Conservation (phyloP, 2,888 invertebrate species). For the Agelastica alni region DNA sequence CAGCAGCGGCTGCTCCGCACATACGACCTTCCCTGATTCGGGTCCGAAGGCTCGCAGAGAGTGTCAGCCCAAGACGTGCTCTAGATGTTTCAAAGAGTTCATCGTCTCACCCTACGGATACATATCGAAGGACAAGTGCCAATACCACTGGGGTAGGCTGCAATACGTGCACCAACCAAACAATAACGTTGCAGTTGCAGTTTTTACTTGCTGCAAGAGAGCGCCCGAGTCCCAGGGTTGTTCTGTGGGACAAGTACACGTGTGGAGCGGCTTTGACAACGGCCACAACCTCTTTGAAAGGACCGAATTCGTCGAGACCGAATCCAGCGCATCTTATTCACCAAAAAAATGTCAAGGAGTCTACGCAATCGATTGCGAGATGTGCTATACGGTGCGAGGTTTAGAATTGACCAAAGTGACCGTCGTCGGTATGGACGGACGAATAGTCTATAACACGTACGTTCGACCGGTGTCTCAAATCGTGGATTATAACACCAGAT, state of each 20-base stretch:
- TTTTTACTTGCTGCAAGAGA: slow-evolving; percentile 69
- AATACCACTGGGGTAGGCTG: slow-evolving; percentile 87
- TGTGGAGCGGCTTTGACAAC: slow-evolving; percentile 69
- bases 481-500: slow-evolving; percentile 93
- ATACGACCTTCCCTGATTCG: no score
- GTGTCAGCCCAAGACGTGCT: no score
- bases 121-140: slow-evolving; percentile 73
- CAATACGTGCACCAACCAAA: slow-evolving; percentile 43
- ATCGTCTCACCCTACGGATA: slow-evolving; percentile 60
- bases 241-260: slow-evolving; percentile 68
- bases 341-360: slow-evolving; percentile 62
- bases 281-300: slow-evolving; percentile 77
- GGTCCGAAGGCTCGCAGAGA: no score
- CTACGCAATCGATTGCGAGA: slow-evolving; percentile 94
- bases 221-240: slow-evolving; percentile 65
- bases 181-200: slow-evolving; percentile 32
- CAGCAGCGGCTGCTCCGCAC: no score
- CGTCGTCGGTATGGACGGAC: slow-evolving; percentile 74
- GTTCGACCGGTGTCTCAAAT: slow-evolving; percentile 83
- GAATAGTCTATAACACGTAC: slow-evolving; percentile 78
- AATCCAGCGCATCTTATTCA: slow-evolving; percentile 60
- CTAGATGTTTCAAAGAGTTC: slow-evolving; percentile 35
- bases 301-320: slow-evolving; percentile 36
- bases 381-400: slow-evolving; percentile 90
- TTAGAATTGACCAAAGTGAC: slow-evolving; percentile 87